These are phyloP conservation scores for Ochropleura plecta DNA, from an alignment of 2,888 invertebrate species.

Conservation along the genomic window DNA sequence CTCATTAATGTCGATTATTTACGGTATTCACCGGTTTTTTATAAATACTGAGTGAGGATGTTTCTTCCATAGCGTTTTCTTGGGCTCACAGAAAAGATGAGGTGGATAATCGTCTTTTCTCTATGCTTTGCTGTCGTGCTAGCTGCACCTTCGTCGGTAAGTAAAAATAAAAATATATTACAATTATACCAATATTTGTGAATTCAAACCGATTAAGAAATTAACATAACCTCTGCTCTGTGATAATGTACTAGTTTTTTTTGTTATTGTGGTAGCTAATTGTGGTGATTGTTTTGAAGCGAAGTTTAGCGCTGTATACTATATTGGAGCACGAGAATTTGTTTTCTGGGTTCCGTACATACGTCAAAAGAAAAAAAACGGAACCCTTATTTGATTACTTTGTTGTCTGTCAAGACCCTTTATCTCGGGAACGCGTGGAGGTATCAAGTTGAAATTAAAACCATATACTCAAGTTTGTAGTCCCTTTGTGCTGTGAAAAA, in stretches of 20 bases:
- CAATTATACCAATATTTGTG: neutral
- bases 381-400: too few species aligned
- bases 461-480: too few species aligned
- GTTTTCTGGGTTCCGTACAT: too few species aligned
- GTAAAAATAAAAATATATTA: conserved; percentile 8
- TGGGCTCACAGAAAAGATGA: conserved; percentile 64
- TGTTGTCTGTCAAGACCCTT: too few species aligned
- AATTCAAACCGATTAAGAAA: neutral
- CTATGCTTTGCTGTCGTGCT: conserved; percentile 60
- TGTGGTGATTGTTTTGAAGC: neutral
- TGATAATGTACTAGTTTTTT: neutral
- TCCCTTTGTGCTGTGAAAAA: too few species aligned
- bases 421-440: too few species aligned
- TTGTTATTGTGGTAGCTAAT: neutral
- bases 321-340: neutral
- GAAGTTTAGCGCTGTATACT: neutral
- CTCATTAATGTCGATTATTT: conserved; percentile 71
- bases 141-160: conserved; percentile 54
- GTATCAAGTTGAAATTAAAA: too few species aligned
- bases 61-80: conserved; percentile 38
- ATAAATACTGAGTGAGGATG: conserved; percentile 55
- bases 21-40: conserved; percentile 59
- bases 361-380: too few species aligned
- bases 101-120: conserved; percentile 65
- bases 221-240: neutral